These are phyloP conservation scores for Charaxes varanes DNA, from an alignment of 1,140 invertebrate genomes.

Conservation along the genomic window DNA sequence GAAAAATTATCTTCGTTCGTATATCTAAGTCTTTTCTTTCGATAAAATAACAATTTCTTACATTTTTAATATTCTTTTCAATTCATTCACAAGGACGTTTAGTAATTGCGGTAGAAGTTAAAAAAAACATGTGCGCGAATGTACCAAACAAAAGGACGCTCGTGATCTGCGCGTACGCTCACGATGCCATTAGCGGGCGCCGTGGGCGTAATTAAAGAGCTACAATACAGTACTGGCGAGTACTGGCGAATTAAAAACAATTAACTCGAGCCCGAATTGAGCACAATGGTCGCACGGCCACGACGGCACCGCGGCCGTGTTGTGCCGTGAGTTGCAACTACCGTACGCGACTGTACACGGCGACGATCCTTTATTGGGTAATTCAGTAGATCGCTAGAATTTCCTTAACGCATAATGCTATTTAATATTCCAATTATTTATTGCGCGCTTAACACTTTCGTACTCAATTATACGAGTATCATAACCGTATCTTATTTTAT, in stretches of 20 bases:
- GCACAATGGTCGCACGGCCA: constrained; percentile 51
- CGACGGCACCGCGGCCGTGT: constrained; percentile 35
- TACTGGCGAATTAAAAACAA: constrained; percentile 65
- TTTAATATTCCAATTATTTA: no score
- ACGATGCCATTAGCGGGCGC: constrained; percentile 50
- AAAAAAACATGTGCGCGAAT: constrained; percentile 17
- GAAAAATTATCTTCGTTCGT: no score
- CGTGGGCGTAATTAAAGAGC: constrained; percentile 66
- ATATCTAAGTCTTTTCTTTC: no score
- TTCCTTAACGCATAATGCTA: no score
- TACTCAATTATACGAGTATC: no score
- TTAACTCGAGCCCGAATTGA: constrained; percentile 58
- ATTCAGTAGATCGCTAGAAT: no score
- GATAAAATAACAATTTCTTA: no score
- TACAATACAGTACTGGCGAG: constrained; percentile 53
- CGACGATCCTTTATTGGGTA: constrained; percentile 1
- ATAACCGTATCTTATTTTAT: no score
- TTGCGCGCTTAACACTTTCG: no score
- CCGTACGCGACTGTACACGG: constrained; percentile 18
- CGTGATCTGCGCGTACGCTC: constrained; percentile 36
- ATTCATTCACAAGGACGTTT: no score
- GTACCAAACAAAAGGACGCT: constrained; percentile 41
- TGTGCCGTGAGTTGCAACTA: constrained; percentile 18
- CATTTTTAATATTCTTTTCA: no score
- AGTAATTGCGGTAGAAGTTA: no score